Percentiles rank a stretch among this genome's conserved stretches.
Evolutionary conservation across 2,797 vertebrate genomes (phyloP).

Genomic region (Rhinatrema bivittatum): DNA sequence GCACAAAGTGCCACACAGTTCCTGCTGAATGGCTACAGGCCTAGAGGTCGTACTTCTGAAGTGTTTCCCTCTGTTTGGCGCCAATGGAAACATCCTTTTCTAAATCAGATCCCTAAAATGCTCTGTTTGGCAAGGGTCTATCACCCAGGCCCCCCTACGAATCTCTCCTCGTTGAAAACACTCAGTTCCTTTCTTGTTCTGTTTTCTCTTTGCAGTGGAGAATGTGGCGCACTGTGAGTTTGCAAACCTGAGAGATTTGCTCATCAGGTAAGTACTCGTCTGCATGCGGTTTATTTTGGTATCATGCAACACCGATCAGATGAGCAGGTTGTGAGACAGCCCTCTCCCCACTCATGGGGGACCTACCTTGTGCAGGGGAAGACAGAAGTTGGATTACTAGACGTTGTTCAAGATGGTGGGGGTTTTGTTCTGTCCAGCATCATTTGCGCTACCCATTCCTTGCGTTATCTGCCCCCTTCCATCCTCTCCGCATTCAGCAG

Average conservation of each 20-base stretch:
- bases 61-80: too few species aligned
- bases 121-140: too few species aligned
- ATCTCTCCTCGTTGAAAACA: too few species aligned
- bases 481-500: too few species aligned
- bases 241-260: slow-evolving; percentile 81
- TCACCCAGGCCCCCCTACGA: too few species aligned
- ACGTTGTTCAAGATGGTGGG: not conserved
- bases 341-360: too few species aligned
- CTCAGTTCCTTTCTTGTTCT: not conserved
- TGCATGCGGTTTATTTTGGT: not conserved
- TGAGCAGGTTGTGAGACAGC: not conserved
- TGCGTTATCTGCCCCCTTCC: not conserved
- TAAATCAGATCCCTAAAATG: too few species aligned
- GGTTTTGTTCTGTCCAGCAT: too few species aligned
- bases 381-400: not conserved
- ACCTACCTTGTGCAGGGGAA: not conserved
- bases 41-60: too few species aligned
- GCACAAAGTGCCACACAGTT: too few species aligned
- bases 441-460: not conserved
- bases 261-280: slow-evolving; percentile 74
- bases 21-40: too few species aligned
- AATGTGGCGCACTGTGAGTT: slow-evolving; percentile 88
- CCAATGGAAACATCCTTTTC: too few species aligned
- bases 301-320: not conserved
- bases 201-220: slow-evolving; percentile 73